phyloP scores from a whole-genome alignment of 2,797 vertebrate genomes.

The Sebastes cheni region DNA sequence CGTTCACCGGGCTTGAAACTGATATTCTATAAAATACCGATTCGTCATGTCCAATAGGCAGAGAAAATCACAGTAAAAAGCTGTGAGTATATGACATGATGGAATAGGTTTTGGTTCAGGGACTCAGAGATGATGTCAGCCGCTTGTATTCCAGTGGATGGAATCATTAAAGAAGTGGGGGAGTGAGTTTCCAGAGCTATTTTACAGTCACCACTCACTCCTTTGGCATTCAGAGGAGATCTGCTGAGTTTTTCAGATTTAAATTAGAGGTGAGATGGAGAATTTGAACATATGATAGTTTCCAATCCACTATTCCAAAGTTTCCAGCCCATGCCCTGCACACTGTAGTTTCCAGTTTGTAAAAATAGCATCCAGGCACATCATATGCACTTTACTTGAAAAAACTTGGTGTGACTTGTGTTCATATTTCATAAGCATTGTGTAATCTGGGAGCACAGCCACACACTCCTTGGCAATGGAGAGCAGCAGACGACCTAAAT shows the following conservation, averaged over 20 bases:
- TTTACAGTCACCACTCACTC: slow-evolving; percentile 50
- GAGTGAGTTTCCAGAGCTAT: slow-evolving; percentile 76
- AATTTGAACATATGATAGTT: slow-evolving; percentile 55
- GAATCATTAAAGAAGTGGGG: slow-evolving; percentile 68
- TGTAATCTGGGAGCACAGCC: slow-evolving; percentile 68
- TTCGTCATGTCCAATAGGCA: slow-evolving; percentile 28
- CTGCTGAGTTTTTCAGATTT: slow-evolving; percentile 59
- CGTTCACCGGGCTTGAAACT: slow-evolving; percentile 16
- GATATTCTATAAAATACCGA: slow-evolving; percentile 41
- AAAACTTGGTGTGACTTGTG: slow-evolving; percentile 42
- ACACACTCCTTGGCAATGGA: slow-evolving; percentile 54
- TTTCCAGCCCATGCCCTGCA: slow-evolving; percentile 53
- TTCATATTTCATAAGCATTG: slow-evolving; percentile 66
- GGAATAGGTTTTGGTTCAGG: slow-evolving; percentile 75
- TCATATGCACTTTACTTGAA: slow-evolving; percentile 18
- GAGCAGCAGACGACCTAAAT: slow-evolving; percentile 62
- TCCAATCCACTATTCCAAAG: slow-evolving; percentile 44
- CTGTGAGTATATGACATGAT: slow-evolving; percentile 65
- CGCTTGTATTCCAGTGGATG: slow-evolving; percentile 77
- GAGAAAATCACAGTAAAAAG: slow-evolving; percentile 44
- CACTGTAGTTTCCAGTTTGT: slow-evolving; percentile 36
- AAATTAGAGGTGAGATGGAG: slow-evolving; percentile 71
- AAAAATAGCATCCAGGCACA: slow-evolving; percentile 46
- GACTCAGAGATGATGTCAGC: slow-evolving; percentile 77
- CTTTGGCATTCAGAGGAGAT: slow-evolving; percentile 51